These are phyloP conservation scores for Aurelia sp. DNA, from an alignment of 30 jellyfish, hydroid and myxozoan genomes.

Conservation along the genomic window DNA sequence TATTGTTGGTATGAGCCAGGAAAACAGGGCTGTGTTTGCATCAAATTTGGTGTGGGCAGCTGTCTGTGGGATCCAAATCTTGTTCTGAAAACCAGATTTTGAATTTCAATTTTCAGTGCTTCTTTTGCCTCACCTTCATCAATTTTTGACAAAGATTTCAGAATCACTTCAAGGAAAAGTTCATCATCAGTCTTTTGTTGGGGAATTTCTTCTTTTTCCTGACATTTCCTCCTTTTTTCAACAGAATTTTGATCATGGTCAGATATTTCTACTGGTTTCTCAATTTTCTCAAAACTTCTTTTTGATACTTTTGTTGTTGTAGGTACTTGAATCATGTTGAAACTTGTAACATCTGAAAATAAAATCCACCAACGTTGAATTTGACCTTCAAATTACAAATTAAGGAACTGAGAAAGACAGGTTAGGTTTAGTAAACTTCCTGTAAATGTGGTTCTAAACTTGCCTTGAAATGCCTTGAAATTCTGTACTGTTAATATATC, in stretches of 20 bases:
- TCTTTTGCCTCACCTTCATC: conserved; percentile 90
- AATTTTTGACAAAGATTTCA: conserved; percentile 65
- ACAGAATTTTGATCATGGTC: neutral
- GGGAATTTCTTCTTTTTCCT: neutral
- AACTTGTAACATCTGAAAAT: no score
- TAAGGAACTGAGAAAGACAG: no score
- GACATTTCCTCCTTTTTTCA: conserved; percentile 15
- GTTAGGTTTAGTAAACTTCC: no score
- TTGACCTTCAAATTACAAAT: no score
- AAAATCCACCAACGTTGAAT: no score
- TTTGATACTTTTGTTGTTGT: no score
- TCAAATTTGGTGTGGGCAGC: neutral
- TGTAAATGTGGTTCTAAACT: no score
- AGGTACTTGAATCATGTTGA: no score
- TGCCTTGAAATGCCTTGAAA: no score
- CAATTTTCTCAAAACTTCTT: no score
- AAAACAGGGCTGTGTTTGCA: neutral
- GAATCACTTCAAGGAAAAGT: conserved; percentile 61
- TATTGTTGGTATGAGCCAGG: neutral
- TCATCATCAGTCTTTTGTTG: conserved; percentile 68
- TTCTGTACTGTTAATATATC: no score
- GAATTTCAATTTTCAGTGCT: conserved; percentile 81
- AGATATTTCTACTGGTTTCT: neutral
- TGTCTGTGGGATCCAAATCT: conserved; percentile 63
- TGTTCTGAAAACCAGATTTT: conserved; percentile 78